Conservation (phyloP, 2,113 vertebrate species). For the Ciconia maguari region DNA sequence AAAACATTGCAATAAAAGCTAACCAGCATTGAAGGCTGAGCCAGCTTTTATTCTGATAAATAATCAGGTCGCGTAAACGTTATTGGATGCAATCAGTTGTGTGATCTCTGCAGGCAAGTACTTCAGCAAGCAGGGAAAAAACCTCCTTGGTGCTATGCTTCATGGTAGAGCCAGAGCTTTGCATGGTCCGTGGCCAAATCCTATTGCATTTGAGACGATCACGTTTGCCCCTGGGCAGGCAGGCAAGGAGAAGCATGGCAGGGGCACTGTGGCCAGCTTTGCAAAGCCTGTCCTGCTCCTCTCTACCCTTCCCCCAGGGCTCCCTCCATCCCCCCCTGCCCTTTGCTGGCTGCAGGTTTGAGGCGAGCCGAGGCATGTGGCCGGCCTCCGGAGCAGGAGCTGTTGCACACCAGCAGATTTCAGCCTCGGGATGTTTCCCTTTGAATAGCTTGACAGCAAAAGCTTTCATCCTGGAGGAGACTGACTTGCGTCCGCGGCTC, state of each 20-base stretch:
- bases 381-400: neutral
- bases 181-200: neutral
- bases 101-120: neutral
- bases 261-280: neutral
- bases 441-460: neutral
- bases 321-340: neutral
- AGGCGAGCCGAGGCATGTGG: neutral
- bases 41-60: neutral
- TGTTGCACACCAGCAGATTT: neutral
- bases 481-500: neutral
- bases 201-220: accelerated
- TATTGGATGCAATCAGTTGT: neutral
- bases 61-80: neutral
- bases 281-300: neutral
- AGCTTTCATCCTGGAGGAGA: neutral
- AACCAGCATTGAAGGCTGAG: neutral
- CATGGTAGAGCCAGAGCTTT: neutral
- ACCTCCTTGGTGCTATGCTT: neutral
- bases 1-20: neutral
- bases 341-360: neutral
- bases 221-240: neutral
- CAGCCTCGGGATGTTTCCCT: neutral
- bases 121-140: neutral
- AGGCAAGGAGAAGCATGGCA: neutral
- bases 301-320: neutral